phyloP scores from a whole-genome alignment of 2,888 invertebrate genomes.

The Phortica magna region DNA sequence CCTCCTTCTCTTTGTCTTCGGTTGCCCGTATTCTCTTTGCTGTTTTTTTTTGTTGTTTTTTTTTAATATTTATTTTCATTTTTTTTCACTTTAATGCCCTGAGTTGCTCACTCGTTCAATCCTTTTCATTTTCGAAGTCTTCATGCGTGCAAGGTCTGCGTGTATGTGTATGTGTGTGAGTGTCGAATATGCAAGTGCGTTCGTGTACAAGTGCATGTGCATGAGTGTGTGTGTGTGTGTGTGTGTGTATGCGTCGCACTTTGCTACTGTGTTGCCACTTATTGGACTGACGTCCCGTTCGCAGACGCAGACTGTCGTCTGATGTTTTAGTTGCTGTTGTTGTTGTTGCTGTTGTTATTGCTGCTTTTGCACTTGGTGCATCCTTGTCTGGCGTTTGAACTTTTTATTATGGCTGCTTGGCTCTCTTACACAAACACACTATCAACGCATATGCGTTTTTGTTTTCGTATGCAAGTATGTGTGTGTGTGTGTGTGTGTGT shows the following conservation, averaged over 20 bases:
- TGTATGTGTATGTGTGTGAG: conserved; percentile 33
- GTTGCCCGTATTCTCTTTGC: background rate
- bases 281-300: conserved; percentile 26
- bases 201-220: conserved; percentile 32
- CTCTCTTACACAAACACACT: conserved; percentile 33
- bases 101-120: conserved; percentile 15
- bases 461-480: conserved; percentile 51
- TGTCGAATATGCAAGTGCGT: conserved; percentile 41
- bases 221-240: conserved; percentile 28
- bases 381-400: conserved; percentile 72
- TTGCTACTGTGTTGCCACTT: conserved; percentile 60
- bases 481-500: conserved; percentile 53
- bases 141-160: conserved; percentile 33
- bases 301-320: background rate
- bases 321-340: conserved; percentile 45
- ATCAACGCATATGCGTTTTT: conserved; percentile 40
- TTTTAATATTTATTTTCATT: too few species aligned
- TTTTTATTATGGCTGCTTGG: conserved; percentile 57
- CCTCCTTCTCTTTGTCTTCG: conserved; percentile 15
- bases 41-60: background rate
- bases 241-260: conserved; percentile 44
- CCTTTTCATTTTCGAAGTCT: conserved; percentile 44
- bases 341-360: conserved; percentile 55
- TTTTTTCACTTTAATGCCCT: background rate
- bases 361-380: conserved; percentile 73